Base-by-base conservation (phyloP, 2,888 invertebrate genomes). In the Druceiella hillmani region DNA sequence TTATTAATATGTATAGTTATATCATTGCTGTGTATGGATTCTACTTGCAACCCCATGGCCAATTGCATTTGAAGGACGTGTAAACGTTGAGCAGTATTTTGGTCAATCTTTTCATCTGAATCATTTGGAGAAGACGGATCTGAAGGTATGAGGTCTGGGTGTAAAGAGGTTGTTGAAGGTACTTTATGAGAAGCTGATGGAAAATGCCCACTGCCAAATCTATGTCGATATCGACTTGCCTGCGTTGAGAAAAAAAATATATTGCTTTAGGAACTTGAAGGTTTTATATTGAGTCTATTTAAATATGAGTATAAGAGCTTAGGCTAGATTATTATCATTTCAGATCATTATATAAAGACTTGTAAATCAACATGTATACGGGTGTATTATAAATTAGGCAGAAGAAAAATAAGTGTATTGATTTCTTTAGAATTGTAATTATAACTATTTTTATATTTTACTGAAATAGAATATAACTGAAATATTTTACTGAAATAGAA, bases 171-270 rank as follows among this genome's bases (percentile, higher is more conserved):
- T 33, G 38, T 31, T 5, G 32, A 22, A 13, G 59, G 51, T 41
- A 56, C 46, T 50, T 61, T 61, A 42, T 61, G 54, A 43, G 59
- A 55, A 24, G 22, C 16, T 34, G 58, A 53, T 49, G 58, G 61
- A 41, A 62, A 56, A 54, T 62, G 62, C 60, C 62, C 61, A 55
- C 62, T 59, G 52, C 62, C 61, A 58, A 55, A 61, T 55, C 64
- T 63, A 49, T 62, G 63, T 47, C 67, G 66, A 57, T 68, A 68
- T 55, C 66, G 64, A 61, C 59, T 61, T 50, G 71, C 72, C 72
- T 72, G 70, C 66, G 61, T 55, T 54, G 67, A 54, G 69, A 55
- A 67, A 64, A 53, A 56, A 44, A 46, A 49, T 24, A 29, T 27
- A 44, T 47, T 45, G 43, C 40, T 41, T 46, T 48, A 45, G 47